Evolutionary conservation across 2,888 invertebrate genomes (phyloP), one percentile per base, ranked within the genome.

Genomic region (Spatulosminthurus flaviceps): DNA sequence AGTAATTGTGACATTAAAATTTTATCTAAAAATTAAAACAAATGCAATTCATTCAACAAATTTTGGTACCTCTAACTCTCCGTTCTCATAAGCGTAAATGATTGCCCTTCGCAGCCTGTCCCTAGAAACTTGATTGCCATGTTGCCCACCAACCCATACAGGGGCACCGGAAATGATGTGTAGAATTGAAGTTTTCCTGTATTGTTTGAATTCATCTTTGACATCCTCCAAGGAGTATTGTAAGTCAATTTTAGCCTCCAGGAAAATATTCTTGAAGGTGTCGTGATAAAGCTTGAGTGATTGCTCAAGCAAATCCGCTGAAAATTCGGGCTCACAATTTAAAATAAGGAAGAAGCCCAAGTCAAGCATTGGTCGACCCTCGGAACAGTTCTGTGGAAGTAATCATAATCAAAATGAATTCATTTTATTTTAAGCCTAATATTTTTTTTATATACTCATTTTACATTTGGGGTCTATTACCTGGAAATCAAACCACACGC

Each of bases 81-180:
- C 16, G 13, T 24, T 21, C 24, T 64, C 26, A 26, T 64, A 64
- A n/a, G 64, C 64, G n/a, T 22, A 64, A 64, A n/a, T 64, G 4
- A 64, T 64, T 21, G 64, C 64, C 11, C 22, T 64, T 4, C 24
- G 21, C 24, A 64, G 22, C 21, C 71, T 7, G 2, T 42, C 43
- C 26, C 43, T 41, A 4, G 71, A 71, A 1, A 42, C 71, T 7
- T 71, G 21, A 42, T 43, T 71, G 5, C 42, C n/a, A 42, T 71
- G 1, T 5, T 13, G n/a, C 2, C 71, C 71, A 21, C 16, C 9
- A 7, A 26, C 26, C 71, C 71, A 71, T 9, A 71, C 41, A 1
- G 71, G 71, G n/a, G 71, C 71, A 19, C 71, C 71, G 11, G 71
- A 71, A 42, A 71, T 71, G 24, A 71, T 71, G 43, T 71, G 70